Conservation (phyloP, 1,140 invertebrate genomes). For the silkworm (Bombyx mori) region ASM3026992v2 NC_085127.1:3979501-3980000, state of each 20-base stretch:
- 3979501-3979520: neutral
- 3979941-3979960: no score
- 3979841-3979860: no score
- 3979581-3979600: conserved; percentile 8
- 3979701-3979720: conserved; percentile 19
- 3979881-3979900: no score
- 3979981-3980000: no score
- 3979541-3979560: neutral
- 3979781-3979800: no score
- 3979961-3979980: no score
- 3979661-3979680: conserved; percentile 22
- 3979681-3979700: conserved; percentile 24
- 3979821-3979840: no score
- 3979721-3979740: neutral
- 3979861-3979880: no score
- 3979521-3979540: neutral
- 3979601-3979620: conserved; percentile 34
- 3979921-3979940: no score
- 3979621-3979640: conserved; percentile 22
- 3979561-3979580: conserved; percentile 2
- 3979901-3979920: no score
- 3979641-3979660: conserved; percentile 14
- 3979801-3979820: no score
- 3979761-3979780: no score
- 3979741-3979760: neutral